phyloP scores from a whole-genome alignment of 2,797 vertebrate genomes.

The Chlorospingus flavigularis region DNA sequence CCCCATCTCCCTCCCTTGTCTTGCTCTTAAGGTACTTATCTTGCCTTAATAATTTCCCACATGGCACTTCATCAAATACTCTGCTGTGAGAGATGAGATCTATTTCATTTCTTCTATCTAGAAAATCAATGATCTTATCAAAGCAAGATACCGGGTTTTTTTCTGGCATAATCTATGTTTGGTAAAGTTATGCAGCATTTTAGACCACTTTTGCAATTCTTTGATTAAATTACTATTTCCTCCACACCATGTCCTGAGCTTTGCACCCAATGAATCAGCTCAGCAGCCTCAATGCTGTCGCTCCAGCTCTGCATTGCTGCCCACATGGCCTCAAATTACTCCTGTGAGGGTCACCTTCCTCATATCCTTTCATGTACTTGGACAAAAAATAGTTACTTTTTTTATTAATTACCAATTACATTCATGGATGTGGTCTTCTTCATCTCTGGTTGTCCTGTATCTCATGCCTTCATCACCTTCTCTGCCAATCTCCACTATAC shows the following conservation, averaged over 20 bases:
- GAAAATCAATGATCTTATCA: constrained; percentile 57
- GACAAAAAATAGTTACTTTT: not conserved
- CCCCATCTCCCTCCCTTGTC: not conserved
- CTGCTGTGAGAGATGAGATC: not conserved
- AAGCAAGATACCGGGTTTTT: not conserved
- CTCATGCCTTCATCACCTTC: not conserved
- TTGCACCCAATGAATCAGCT: not conserved
- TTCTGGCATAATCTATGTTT: not conserved
- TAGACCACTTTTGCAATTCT: not conserved
- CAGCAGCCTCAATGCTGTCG: not conserved
- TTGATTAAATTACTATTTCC: not conserved
- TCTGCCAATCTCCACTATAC: not conserved
- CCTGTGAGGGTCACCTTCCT: not conserved
- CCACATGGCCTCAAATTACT: not conserved
- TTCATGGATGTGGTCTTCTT: not conserved
- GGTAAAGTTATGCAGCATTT: not conserved
- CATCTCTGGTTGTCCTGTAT: not conserved
- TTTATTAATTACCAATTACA: not conserved
- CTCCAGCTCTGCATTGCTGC: not conserved
- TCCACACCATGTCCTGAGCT: not conserved
- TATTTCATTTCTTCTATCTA: constrained; percentile 51
- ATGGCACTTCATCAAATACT: constrained; percentile 3
- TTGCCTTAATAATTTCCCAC: constrained; percentile 35
- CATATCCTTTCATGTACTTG: not conserved
- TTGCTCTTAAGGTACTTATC: not conserved